These are phyloP conservation scores for Neodiprion lecontei DNA, from an alignment of 1,140 invertebrate genomes.

Conservation along the genomic window DNA sequence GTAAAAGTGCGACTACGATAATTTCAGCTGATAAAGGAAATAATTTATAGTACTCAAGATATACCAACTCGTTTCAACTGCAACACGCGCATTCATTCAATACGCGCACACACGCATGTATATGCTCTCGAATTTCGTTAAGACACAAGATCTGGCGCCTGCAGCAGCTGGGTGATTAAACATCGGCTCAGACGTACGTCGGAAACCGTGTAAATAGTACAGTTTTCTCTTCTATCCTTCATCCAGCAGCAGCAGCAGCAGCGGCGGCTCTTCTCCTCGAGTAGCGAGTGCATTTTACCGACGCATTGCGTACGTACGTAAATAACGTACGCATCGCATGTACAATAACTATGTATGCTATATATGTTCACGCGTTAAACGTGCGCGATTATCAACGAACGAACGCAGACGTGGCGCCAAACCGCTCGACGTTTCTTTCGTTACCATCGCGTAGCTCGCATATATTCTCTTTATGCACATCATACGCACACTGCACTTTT, in stretches of 20 bases:
- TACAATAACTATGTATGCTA: too few relatives aligned
- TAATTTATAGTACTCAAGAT: too few relatives aligned
- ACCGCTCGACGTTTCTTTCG: neutral
- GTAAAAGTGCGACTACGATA: too few relatives aligned
- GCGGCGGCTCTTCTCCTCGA: neutral
- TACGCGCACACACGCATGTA: neutral
- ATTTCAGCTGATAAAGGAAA: too few relatives aligned
- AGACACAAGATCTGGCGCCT: neutral
- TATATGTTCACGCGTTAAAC: too few relatives aligned
- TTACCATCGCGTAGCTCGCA: neutral
- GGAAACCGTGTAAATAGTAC: neutral
- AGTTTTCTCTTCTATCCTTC: neutral
- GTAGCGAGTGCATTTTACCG: neutral
- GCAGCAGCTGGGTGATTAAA: neutral
- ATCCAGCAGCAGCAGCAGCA: neutral
- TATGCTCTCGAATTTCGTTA: neutral
- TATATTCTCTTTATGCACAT: too few relatives aligned
- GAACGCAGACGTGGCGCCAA: neutral
- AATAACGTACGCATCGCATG: too few relatives aligned
- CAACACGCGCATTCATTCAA: too few relatives aligned
- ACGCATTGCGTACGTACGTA: too few relatives aligned
- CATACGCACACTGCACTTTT: too few relatives aligned
- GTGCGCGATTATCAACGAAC: too few relatives aligned
- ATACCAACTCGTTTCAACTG: too few relatives aligned
- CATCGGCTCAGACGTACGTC: neutral